These are phyloP conservation scores for Rotaria sp. DNA, from an alignment of 2,888 invertebrate genomes.

Conservation along the genomic window DNA sequence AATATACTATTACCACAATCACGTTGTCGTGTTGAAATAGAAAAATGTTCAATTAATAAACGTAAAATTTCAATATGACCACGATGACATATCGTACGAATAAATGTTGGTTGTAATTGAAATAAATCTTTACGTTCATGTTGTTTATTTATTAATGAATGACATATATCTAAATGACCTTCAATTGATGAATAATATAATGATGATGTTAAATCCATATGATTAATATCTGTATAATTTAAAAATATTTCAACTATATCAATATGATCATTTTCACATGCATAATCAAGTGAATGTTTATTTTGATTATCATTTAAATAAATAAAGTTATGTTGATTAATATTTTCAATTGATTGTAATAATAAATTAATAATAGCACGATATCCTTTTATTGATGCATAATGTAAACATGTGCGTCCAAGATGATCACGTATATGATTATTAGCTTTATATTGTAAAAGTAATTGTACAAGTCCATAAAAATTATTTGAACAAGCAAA, in stretches of 20 bases:
- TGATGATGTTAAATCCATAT: not conserved
- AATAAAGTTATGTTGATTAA: not conserved
- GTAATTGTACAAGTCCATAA: slow-evolving; percentile 12
- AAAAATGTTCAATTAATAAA: slow-evolving; percentile 13
- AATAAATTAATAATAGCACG: not conserved
- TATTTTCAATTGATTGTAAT: not conserved
- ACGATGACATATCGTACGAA: not conserved
- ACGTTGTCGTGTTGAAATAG: not conserved
- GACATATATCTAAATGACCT: slow-evolving; percentile 14
- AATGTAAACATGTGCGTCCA: slow-evolving; percentile 15
- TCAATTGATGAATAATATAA: slow-evolving; percentile 20
- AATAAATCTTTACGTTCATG: not conserved
- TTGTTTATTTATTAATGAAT: slow-evolving; percentile 10
- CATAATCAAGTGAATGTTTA: not conserved
- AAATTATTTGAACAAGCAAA: slow-evolving; percentile 13
- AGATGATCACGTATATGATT: not conserved
- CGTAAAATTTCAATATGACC: slow-evolving; percentile 18
- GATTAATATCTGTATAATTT: not conserved
- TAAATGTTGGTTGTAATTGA: not conserved
- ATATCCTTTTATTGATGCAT: slow-evolving; percentile 11
- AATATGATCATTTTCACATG: not conserved
- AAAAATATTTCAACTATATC: slow-evolving; percentile 3
- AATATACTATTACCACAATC: slow-evolving; percentile 5
- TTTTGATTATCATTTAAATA: not conserved
- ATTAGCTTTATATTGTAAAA: not conserved